phyloP scores from a whole-genome alignment of 35 echinoderm and acorn worm species.

The Heliocidaris erythrogramma region DNA sequence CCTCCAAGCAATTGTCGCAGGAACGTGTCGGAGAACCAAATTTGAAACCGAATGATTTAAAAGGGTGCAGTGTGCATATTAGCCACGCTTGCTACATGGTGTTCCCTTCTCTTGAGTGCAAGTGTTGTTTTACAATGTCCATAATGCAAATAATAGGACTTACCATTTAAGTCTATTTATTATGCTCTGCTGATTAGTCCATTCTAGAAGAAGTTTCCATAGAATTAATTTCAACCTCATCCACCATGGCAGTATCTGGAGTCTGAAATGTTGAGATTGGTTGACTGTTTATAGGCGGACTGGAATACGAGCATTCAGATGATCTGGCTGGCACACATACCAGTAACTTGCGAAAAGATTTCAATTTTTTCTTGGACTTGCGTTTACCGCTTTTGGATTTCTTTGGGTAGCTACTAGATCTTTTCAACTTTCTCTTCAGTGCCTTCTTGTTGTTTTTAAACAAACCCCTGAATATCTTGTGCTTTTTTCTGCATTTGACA shows the following conservation, averaged over 20 bases:
- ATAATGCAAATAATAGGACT: background rate
- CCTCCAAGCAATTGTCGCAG: too few relatives aligned
- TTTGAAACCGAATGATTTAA: too few relatives aligned
- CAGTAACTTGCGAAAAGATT: background rate
- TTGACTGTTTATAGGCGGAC: background rate
- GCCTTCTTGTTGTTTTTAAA: background rate
- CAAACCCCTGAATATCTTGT: background rate
- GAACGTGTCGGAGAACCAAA: too few relatives aligned
- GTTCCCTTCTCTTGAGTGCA: background rate
- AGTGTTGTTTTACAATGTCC: background rate
- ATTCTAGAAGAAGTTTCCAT: background rate
- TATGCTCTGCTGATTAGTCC: background rate
- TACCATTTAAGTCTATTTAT: background rate
- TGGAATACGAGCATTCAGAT: background rate
- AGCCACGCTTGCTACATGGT: too few relatives aligned
- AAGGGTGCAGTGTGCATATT: too few relatives aligned
- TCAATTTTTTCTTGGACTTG: background rate
- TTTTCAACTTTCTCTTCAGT: background rate
- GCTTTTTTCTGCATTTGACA: background rate
- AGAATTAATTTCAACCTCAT: background rate
- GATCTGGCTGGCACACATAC: background rate
- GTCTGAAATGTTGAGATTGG: background rate
- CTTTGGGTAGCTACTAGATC: background rate
- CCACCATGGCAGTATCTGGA: background rate
- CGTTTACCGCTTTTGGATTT: background rate